Base-by-base conservation (phyloP, 1,140 invertebrate species). In the Panagrolaimus sp. region DNA sequence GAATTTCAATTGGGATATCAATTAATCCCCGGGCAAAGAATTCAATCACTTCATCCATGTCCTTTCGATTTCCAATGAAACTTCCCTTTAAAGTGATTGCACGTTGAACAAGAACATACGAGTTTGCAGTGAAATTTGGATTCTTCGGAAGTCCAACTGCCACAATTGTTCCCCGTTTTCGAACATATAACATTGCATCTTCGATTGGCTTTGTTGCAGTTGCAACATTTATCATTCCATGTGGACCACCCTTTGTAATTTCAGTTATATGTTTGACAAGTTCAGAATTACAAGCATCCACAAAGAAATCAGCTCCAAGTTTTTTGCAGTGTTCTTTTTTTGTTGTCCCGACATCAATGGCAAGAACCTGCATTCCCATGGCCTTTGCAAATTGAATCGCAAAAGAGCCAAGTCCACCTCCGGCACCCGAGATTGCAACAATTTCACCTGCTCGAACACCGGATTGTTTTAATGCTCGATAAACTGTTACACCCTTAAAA, bases 251-350 rank as follows among this genome's bases (percentile, higher is more conserved):
- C 12, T 58, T 14, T n/a, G 52, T 58, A 0, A 28, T 28, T 28
- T 58, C 28, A 26, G 21, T 58, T 0, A 58, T 17, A 17, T 24
- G 14, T 58, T 58, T 28, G 15, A 58, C 52, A 21, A 58, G 28
- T 26, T 58, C 17, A 0, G 52, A 12, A 17, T 58, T 58, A 14
- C 21, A 14, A 17, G 28, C 52, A 28, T 58, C 52, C 4, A 58
- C 52, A 58, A 26, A 58, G 8, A 21, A 26, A 26, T 58, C 52
- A 58, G 52, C 52, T 12, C 52, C 63, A n/a, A 58, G 52, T 21
- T 58, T 58, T 14, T 58, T 58, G 17, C 52, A 58, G 8, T 58
- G 52, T 58, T 58, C 52, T 17, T 58, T 17, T 24, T 58, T 58
- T 4, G 52, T 28, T 12, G 12, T 21, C 4, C 52, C 52, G 1